Evolutionary conservation across 2,113 vertebrate genomes (phyloP), one percentile per base, ranked within the genome.

Genomic region (Thomomys bottae): DNA sequence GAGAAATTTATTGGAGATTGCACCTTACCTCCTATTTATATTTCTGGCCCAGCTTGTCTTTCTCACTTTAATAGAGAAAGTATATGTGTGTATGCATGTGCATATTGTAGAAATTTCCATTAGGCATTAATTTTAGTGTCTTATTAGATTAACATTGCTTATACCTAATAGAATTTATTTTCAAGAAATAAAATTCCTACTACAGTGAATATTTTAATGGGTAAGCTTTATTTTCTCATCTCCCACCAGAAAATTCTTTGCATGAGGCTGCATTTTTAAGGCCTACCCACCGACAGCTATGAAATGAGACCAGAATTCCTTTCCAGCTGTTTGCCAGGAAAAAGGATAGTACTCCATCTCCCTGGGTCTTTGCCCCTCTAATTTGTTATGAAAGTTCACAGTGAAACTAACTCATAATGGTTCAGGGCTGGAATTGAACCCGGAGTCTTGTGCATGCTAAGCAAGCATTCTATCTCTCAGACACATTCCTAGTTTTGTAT

Each of bases 141-240:
- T 94, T 81, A 77, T 79, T 92, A 96, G 70, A 94, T 93, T 94
- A 84, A 94, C 57, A 57, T 96, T 86, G 71, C 90, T 94, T 57
- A 66, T 81, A 34, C 68, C 77, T 88, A 71, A 86, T 90, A 84
- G 79, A 77, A 90, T 95, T 94, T 93, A 73, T 87, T 89, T 77
- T 4, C 1, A 0, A 42, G 59, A 96, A 92, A 93, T 92, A 49
- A 87, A 94, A 92, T 81, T 61, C 34, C 64, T 84, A 30, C 59
- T 72, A 5, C 34, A 67, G 84, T 73, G 87, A 72, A 76, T 49
- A 88, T 87, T 92, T 92, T 94, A 94, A 80, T 84, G 86, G 66
- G 63, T 72, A 81, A 40, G 49, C 66, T 38, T 38, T 81, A n/a
- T 87, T 66, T 38, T 72, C 70, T 24, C 57, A 14, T 54, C 24